These are phyloP conservation scores for Brachypodius melanocephalos DNA, from an alignment of 2,113 vertebrate species.

Conservation along the genomic window DNA sequence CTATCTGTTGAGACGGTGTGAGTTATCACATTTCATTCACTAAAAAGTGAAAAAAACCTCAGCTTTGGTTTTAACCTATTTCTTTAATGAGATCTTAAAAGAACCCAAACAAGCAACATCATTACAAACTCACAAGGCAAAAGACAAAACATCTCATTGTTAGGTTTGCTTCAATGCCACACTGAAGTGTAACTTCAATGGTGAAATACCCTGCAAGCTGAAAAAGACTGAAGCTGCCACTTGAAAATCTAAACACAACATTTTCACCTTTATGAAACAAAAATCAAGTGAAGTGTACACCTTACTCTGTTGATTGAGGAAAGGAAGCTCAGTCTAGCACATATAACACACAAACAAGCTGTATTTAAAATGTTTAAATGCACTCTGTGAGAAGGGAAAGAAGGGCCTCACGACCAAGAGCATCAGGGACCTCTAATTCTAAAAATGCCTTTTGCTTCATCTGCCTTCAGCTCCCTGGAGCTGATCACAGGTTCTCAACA, in stretches of 20 bases:
- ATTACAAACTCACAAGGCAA: neutral
- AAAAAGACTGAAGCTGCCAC: neutral
- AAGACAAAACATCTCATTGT: neutral
- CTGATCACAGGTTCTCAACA: fast-evolving
- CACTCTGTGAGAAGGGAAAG: neutral
- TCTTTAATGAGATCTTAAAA: neutral
- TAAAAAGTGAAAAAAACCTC: neutral
- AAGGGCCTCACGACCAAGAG: neutral
- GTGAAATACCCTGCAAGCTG: neutral
- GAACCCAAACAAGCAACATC: neutral
- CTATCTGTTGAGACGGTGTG: neutral
- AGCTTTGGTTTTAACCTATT: neutral
- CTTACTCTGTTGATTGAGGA: neutral
- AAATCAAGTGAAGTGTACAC: neutral
- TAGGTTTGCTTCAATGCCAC: neutral
- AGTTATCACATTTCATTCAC: neutral
- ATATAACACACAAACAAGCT: fast-evolving
- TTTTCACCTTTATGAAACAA: neutral
- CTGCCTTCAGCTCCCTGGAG: neutral
- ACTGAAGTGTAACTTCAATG: neutral
- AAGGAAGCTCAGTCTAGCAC: neutral
- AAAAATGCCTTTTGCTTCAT: neutral
- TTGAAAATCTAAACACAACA: neutral
- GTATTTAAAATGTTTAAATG: neutral
- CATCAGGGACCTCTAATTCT: neutral